These are phyloP conservation scores for Corythaeola cristata DNA, from an alignment of 2,113 vertebrate genomes.

Conservation along the genomic window DNA sequence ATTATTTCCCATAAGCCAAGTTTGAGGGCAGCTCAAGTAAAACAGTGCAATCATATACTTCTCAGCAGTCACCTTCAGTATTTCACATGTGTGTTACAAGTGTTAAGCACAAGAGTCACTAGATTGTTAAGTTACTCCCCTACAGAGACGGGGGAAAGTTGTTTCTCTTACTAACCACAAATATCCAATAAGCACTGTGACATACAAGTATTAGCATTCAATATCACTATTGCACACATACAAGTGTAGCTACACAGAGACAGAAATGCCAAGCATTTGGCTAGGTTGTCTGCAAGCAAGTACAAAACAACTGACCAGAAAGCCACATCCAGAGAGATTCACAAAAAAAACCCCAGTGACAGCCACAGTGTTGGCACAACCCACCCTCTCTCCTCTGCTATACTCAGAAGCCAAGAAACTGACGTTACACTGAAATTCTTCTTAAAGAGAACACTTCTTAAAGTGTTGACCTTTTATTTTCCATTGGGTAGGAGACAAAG, in stretches of 20 bases:
- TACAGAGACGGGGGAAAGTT: background rate
- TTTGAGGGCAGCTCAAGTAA: background rate
- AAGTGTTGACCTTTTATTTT: background rate
- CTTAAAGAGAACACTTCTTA: background rate
- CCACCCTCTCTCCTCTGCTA: background rate
- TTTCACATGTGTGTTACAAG: background rate
- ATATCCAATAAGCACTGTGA: background rate
- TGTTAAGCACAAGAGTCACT: background rate
- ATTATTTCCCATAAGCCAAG: background rate
- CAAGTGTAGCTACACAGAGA: background rate
- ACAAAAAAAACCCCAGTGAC: background rate
- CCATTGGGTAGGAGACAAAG: background rate
- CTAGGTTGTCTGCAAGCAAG: background rate
- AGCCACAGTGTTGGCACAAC: background rate
- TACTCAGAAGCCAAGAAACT: background rate
- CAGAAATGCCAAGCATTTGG: background rate
- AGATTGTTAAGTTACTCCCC: background rate
- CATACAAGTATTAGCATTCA: background rate
- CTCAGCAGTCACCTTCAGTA: background rate
- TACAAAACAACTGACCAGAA: background rate
- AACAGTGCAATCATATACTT: background rate
- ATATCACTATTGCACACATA: background rate
- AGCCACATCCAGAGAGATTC: background rate
- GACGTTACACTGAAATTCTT: background rate
- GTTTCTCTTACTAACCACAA: background rate